Conservation (phyloP, 1,140 invertebrate species). For the Brachionus koreanus region DNA sequence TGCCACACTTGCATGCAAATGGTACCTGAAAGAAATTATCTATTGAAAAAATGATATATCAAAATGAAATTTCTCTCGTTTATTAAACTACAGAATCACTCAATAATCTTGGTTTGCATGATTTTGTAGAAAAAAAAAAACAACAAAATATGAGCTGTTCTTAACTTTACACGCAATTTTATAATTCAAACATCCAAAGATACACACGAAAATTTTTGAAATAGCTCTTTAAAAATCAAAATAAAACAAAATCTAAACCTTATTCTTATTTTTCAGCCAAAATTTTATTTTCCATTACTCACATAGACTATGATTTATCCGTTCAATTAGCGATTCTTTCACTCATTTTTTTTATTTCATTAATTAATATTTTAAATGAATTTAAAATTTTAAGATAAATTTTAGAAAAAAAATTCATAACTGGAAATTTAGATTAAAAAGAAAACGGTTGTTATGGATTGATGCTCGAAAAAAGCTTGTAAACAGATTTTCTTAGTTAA, state of each 20-base stretch:
- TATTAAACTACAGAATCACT: not conserved
- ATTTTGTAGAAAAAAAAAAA: constrained; percentile 3
- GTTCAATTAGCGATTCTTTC: too few species aligned
- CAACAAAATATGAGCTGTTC: constrained; percentile 24
- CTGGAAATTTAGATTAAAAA: too few species aligned
- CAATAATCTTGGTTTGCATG: constrained; percentile 25
- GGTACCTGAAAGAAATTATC: not conserved
- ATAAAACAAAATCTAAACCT: constrained; percentile 20
- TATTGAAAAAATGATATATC: not conserved
- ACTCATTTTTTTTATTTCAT: too few species aligned
- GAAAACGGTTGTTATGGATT: too few species aligned
- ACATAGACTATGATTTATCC: too few species aligned
- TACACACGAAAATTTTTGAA: constrained; percentile 29
- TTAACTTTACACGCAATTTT: constrained; percentile 39
- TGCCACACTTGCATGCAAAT: not conserved
- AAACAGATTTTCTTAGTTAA: too few species aligned
- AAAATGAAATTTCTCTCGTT: not conserved
- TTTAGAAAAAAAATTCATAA: too few species aligned
- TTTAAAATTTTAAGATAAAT: too few species aligned
- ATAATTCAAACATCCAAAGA: constrained; percentile 30
- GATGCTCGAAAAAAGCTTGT: too few species aligned
- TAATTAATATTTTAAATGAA: too few species aligned
- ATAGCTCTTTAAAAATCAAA: constrained; percentile 30
- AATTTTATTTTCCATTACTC: not conserved
- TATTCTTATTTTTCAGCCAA: not conserved